Base-by-base conservation (phyloP, 92 coral and sea anemone species). In the Pocillopora meandrina region DNA sequence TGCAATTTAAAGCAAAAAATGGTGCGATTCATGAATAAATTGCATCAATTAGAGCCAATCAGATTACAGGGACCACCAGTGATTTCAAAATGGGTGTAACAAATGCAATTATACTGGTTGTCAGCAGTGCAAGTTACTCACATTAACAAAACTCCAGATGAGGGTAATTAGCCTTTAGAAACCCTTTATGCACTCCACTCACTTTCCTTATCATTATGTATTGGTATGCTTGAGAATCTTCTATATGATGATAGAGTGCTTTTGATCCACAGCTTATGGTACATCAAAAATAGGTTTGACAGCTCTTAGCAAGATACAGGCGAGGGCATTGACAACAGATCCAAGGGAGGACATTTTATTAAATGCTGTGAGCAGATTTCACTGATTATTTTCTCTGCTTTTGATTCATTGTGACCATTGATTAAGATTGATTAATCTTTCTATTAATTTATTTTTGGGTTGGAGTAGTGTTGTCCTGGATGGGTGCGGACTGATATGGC, bases 401-500 rank as follows among this genome's bases (percentile, higher is more conserved):
- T 55, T 33, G 5, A n/a, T 23, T 8, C 13, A 56, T n/a, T 75
- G 65, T 19, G 42, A 20, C 59, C 18, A 20, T 70, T n/a, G 49
- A 10, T 49, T 65, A 35, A 65, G 62, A 8, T 16, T 15, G 74
- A 5, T 47, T 14, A 10, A 21, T 16, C 15, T 66, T 16, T 4
- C 17, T 77, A 55, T 60, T 61, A 11, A 35, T 4, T 52, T 47
- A 20, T 47, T 75, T 55, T 58, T 31, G 13, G 18, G 36, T 56
- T 6, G 14, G 1, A 21, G 64, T 71, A 91, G 90, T 89, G 92
- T 69, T 95, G 98, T 72, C 98, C 98, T 59, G 98, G 98, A 0
- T 87, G 90, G 91, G 90, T 93, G 72, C 87, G 65, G 71, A 95
- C 98, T 10, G 98, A 91, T 52, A 93, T 95, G 96, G 98, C 95